Conservation (phyloP, 2,888 invertebrate genomes). For the Cheilosia scutellata region DNA sequence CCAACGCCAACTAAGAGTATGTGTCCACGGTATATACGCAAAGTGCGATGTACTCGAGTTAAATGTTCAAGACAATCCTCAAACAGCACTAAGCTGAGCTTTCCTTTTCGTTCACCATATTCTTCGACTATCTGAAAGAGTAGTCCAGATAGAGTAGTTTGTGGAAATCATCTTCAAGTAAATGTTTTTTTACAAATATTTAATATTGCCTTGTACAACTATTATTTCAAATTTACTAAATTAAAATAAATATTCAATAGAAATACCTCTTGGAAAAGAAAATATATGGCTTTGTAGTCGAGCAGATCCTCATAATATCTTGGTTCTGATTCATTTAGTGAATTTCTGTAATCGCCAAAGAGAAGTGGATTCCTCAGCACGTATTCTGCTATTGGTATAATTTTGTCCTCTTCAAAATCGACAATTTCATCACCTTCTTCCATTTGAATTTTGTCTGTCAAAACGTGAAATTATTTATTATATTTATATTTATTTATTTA, state of each 20-base stretch:
- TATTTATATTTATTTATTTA: no score
- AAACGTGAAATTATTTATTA: background rate
- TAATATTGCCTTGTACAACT: no score
- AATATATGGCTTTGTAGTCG: slow-evolving; percentile 95
- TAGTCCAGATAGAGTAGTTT: no score
- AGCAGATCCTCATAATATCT: slow-evolving; percentile 94
- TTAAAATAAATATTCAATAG: no score
- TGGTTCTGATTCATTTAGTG: slow-evolving; percentile 91
- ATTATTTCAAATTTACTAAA: no score
- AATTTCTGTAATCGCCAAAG: slow-evolving; percentile 95
- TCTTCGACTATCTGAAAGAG: slow-evolving; percentile 90
- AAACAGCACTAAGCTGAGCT: slow-evolving; percentile 93
- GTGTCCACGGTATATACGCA: slow-evolving; percentile 92
- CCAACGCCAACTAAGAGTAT: slow-evolving; percentile 94
- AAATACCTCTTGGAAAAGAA: slow-evolving; percentile 92
- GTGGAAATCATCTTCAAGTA: no score
- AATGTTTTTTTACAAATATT: no score
- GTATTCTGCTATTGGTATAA: slow-evolving; percentile 86
- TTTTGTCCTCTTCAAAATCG: slow-evolving; percentile 56
- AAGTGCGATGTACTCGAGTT: slow-evolving; percentile 92
- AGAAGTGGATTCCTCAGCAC: slow-evolving; percentile 92
- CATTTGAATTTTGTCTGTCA: background rate
- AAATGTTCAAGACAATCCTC: slow-evolving; percentile 96
- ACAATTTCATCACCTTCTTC: background rate
- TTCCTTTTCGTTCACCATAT: slow-evolving; percentile 90